phyloP scores from a whole-genome alignment of 2,113 vertebrate genomes.

The Phainopepla nitens region DNA sequence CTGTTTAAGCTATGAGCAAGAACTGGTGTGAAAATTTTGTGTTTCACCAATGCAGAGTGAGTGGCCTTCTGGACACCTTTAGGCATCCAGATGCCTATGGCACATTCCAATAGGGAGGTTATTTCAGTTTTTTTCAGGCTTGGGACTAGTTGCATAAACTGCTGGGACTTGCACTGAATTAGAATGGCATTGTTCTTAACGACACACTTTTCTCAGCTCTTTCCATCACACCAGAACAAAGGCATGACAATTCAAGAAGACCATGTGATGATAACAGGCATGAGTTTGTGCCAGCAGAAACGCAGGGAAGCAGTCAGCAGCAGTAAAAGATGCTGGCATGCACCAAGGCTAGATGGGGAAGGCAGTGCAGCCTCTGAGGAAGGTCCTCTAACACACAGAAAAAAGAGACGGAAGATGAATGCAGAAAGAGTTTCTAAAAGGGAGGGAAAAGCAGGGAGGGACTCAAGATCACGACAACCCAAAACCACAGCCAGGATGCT shows the following conservation, averaged over 20 bases:
- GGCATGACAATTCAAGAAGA: not conserved
- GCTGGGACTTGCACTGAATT: not conserved
- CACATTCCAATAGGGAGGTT: not conserved
- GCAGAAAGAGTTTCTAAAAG: not conserved
- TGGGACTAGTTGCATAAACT: not conserved
- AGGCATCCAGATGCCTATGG: not conserved
- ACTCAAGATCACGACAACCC: not conserved
- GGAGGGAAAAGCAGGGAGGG: not conserved
- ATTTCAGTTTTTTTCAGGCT: not conserved
- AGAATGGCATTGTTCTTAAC: not conserved
- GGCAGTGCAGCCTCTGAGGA: not conserved
- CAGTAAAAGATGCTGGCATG: not conserved
- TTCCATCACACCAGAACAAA: not conserved
- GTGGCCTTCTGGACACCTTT: rapidly evolving
- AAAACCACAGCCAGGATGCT: not conserved
- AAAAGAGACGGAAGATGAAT: not conserved
- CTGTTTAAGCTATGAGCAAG: not conserved
- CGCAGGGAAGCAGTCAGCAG: not conserved
- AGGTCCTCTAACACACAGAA: not conserved
- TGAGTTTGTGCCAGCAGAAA: not conserved
- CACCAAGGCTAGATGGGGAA: not conserved
- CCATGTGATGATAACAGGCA: not conserved
- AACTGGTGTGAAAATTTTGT: not conserved
- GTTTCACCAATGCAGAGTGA: not conserved
- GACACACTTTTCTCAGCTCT: not conserved